Conservation (phyloP, 2,888 invertebrate genomes). For the Boloria euphrosyne region DNA sequence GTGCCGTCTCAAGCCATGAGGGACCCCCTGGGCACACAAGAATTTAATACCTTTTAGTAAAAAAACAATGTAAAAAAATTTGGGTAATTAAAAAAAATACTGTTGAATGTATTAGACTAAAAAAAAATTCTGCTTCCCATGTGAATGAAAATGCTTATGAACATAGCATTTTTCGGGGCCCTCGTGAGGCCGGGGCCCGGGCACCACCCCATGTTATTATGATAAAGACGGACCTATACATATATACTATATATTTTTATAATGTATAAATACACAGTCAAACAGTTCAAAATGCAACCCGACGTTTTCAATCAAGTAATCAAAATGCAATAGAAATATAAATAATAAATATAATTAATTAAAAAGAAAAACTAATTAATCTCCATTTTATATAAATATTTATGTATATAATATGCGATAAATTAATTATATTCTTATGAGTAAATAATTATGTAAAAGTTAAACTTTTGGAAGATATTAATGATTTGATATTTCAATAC, state of each 20-base stretch:
- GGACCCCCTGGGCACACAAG: no score
- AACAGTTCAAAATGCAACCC: conserved; percentile 40
- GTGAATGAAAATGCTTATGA: no score
- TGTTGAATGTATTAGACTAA: no score
- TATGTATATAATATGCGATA: conserved; percentile 13
- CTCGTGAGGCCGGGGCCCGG: no score
- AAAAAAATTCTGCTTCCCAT: no score
- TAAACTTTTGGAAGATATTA: conserved; percentile 34
- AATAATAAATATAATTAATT: conserved; percentile 21
- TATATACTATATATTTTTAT: conserved; percentile 23
- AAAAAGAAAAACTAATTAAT: conserved; percentile 21
- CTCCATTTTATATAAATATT: conserved; percentile 21
- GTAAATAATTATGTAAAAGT: conserved; percentile 29
- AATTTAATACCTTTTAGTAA: no score
- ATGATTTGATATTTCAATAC: conserved; percentile 35
- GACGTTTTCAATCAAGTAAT: conserved; percentile 32
- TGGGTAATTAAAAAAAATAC: no score
- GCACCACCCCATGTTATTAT: no score
- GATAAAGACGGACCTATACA: no score
- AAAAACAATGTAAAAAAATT: no score
- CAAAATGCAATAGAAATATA: conserved; percentile 39
- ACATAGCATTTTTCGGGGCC: no score
- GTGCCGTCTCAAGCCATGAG: no score
- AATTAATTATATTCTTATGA: conserved; percentile 14
- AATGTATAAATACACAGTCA: conserved; percentile 26